phyloP scores from a whole-genome alignment of 1,140 invertebrate species.

The Papilio glaucus region DNA sequence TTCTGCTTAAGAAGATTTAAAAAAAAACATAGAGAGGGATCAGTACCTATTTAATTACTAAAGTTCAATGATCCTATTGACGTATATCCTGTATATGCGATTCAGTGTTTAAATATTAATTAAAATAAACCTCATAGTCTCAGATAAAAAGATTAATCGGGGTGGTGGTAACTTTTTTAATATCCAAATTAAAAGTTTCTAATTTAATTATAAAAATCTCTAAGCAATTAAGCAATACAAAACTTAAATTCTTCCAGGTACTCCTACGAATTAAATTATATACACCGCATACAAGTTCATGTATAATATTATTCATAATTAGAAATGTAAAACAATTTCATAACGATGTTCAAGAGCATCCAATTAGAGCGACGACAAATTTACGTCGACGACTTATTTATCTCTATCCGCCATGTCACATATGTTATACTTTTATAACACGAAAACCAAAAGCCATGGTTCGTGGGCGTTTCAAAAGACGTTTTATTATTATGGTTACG shows the following conservation, averaged over 20 bases:
- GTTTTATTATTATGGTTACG: constrained; percentile 25
- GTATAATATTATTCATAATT: neutral
- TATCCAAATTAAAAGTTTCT: neutral
- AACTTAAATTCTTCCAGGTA: neutral
- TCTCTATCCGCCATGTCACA: constrained; percentile 27
- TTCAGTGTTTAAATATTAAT: too few relatives aligned
- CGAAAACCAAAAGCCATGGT: constrained; percentile 25
- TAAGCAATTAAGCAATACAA: neutral
- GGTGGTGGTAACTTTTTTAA: neutral
- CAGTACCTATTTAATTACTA: too few relatives aligned
- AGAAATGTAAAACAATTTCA: constrained; percentile 21
- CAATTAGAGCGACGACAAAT: constrained; percentile 37
- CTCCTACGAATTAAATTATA: neutral
- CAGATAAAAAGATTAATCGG: neutral
- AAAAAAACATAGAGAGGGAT: too few relatives aligned
- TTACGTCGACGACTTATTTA: constrained; percentile 34
- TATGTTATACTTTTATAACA: constrained; percentile 33
- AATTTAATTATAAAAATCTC: too few relatives aligned
- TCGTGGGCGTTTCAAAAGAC: constrained; percentile 29
- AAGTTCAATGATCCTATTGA: too few relatives aligned
- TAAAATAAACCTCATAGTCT: neutral
- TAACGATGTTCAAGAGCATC: constrained; percentile 20
- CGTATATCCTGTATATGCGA: too few relatives aligned
- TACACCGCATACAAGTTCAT: neutral
- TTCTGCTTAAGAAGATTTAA: too few relatives aligned